Evolutionary conservation across 2,888 invertebrate genomes (phyloP), one percentile per base, ranked within the genome.

Genomic region (Altica lythri): DNA sequence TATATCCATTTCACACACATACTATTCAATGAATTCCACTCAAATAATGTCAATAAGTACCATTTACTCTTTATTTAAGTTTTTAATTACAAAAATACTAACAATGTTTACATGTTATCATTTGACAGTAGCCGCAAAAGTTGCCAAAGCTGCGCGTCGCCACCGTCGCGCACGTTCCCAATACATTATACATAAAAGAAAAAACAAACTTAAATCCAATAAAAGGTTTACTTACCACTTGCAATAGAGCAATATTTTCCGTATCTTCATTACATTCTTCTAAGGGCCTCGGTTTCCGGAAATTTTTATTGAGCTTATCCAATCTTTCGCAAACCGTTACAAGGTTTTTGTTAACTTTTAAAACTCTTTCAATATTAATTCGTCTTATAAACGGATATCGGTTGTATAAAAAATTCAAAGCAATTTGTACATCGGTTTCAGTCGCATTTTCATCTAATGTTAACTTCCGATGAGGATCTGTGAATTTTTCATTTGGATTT

Each of bases 161-260:
- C n/a, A n/a, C n/a, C n/a, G n/a, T n/a, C n/a, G n/a, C n/a, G n/a
- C n/a, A n/a, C n/a, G n/a, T n/a, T n/a, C n/a, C n/a, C n/a, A 17
- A 32, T 8, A 16, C 40, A 25, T 27, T 14, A 13, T 14, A 25
- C 12, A 25, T 8, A 18, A 6, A 27, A 25, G 22, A 19, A 19
- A 19, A 5, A 19, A 19, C 3, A 40, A 25, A 35, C 27, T 9
- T 19, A 16, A 22, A 6, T 12, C n/a, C 38, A 32, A 30, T 14
- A 25, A n/a, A n/a, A n/a, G n/a, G n/a, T n/a, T 17, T 19, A 40
- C 53, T 57, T 63, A 74, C 72, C 64, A 74, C 72, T 63, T 74
- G 71, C 30, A 75, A 53, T 18, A 76, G 52, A 17, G 62, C 53
- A 22, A 68, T 57, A 58, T 75, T 75, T 25, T 62, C 64, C 18